Evolutionary conservation across 1,140 invertebrate genomes (phyloP).

Genomic region (Tetragonula clypearis): DNA sequence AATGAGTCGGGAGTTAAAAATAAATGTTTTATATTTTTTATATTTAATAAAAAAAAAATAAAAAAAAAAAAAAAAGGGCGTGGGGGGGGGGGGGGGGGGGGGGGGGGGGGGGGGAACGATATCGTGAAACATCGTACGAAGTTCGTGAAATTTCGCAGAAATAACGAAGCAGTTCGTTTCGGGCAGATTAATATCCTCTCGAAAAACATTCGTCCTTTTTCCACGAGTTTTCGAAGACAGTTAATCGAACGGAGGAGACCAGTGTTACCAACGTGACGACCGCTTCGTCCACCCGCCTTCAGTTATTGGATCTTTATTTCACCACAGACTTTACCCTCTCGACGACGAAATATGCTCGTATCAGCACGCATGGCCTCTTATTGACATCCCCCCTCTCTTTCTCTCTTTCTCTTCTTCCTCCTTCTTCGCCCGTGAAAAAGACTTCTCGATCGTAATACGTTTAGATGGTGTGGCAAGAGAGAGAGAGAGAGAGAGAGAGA

Average conservation of each 20-base stretch:
- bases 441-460: slow-evolving; percentile 57
- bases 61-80: too few species aligned
- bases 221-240: background rate
- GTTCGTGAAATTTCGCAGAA: too few species aligned
- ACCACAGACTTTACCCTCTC: slow-evolving; percentile 73
- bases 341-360: slow-evolving; percentile 71
- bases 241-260: slow-evolving; percentile 36
- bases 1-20: too few species aligned
- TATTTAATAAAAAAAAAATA: too few species aligned
- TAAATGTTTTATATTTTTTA: too few species aligned
- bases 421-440: background rate
- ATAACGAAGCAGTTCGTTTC: too few species aligned
- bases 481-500: background rate
- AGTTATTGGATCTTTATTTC: slow-evolving; percentile 74
- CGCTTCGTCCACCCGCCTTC: slow-evolving; percentile 45
- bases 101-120: too few species aligned
- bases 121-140: too few species aligned
- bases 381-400: slow-evolving; percentile 60
- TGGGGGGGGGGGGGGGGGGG: too few species aligned
- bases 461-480: slow-evolving; percentile 33
- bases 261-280: background rate
- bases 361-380: slow-evolving; percentile 74
- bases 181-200: background rate
- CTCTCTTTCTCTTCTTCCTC: background rate
- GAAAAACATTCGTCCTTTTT: background rate